Conservation (phyloP, 2,113 vertebrate species). For the Enhydra lutris region DNA sequence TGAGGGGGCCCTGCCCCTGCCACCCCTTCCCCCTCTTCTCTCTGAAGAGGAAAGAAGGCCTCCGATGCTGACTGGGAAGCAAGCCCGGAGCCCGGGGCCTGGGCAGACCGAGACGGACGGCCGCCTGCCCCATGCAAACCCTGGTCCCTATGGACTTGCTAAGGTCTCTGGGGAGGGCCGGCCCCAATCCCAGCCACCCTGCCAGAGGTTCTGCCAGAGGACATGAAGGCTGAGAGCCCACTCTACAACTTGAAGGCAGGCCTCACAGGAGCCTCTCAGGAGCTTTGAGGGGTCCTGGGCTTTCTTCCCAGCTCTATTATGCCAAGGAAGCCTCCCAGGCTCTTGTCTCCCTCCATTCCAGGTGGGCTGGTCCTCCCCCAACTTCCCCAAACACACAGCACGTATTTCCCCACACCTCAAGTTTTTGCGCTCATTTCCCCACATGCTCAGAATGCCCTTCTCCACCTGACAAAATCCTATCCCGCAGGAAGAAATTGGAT, state of each 20-base stretch:
- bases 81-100: not conserved
- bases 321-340: not conserved
- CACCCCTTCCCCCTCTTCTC: not conserved
- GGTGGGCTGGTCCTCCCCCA: not conserved
- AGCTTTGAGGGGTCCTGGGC: not conserved
- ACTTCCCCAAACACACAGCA: not conserved
- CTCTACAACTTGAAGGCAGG: not conserved
- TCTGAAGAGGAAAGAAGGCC: conserved; percentile 24
- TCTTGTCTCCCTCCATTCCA: not conserved
- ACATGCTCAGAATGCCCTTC: not conserved
- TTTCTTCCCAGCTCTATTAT: not conserved
- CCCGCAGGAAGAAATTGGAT: not conserved
- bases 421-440: not conserved
- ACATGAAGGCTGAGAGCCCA: not conserved
- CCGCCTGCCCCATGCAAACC: not conserved
- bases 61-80: conserved; percentile 20
- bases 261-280: not conserved
- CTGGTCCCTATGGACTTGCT: not conserved
- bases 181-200: not conserved
- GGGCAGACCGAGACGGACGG: not conserved
- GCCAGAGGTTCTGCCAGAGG: not conserved
- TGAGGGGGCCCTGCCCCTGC: not conserved
- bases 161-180: not conserved
- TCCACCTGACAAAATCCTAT: not conserved
- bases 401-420: not conserved